A percentile compares a stretch with the other conserved stretches of the same genome.
Evolutionary conservation across 1,140 invertebrate species (phyloP).

Genomic region (Hetaerina americana): DNA sequence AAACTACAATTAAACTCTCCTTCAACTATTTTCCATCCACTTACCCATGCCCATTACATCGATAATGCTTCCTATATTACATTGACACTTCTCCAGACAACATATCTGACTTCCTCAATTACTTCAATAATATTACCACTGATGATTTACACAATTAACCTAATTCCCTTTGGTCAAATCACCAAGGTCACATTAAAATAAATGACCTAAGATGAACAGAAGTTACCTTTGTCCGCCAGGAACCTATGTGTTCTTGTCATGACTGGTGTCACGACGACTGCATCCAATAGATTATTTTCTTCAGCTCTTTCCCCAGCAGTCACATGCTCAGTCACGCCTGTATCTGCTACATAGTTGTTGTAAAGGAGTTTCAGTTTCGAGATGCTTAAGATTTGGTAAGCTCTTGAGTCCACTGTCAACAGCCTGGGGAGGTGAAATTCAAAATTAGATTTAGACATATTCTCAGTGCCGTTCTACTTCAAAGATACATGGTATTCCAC

Average conservation of each 20-base stretch:
- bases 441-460: no score
- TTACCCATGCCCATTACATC: no score
- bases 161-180: no score
- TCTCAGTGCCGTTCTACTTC: background rate
- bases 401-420: conserved; percentile 40
- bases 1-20: no score
- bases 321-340: conserved; percentile 59
- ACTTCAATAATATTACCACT: no score
- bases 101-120: conserved; percentile 1
- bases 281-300: conserved; percentile 61
- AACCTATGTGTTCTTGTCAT: conserved; percentile 61
- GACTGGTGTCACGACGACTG: conserved; percentile 53
- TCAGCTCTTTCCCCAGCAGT: conserved; percentile 57
- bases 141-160: no score
- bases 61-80: no score
- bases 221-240: conserved; percentile 49
- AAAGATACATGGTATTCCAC: background rate
- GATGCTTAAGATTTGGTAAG: conserved; percentile 48
- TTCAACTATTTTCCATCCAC: no score
- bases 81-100: no score
- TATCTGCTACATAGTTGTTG: conserved; percentile 64
- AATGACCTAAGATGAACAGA: no score
- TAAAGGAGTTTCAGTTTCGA: conserved; percentile 49
- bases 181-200: no score
- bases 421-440: conserved; percentile 34